Evolutionary conservation across 2,113 vertebrate species (phyloP).

Genomic region (Ciconia boyciana): DNA sequence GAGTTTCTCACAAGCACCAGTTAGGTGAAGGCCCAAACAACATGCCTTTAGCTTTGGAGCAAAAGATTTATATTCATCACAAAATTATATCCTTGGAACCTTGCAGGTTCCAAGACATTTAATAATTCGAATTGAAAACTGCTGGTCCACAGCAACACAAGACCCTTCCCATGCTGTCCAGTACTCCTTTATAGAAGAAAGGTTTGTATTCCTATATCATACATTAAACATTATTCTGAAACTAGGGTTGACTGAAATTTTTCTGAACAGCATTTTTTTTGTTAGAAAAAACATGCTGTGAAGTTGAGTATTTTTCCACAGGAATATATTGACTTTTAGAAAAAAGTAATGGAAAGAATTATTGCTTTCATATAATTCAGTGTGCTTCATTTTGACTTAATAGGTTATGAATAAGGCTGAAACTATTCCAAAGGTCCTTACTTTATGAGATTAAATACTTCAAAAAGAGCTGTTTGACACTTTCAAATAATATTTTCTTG

Average conservation of each 20-base stretch:
- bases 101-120: constrained; percentile 72
- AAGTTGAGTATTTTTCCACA: background rate
- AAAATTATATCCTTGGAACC: background rate
- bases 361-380: background rate
- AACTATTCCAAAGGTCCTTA: background rate
- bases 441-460: background rate
- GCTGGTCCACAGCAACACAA: constrained; percentile 76
- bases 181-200: background rate
- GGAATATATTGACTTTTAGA: background rate
- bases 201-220: background rate
- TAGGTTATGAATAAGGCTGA: background rate
- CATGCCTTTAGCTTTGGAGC: background rate
- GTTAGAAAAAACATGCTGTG: background rate
- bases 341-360: background rate
- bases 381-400: background rate
- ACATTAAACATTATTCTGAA: background rate
- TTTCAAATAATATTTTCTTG: background rate
- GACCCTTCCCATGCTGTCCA: constrained; percentile 65
- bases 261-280: background rate
- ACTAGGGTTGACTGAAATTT: background rate
- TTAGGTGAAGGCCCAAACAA: background rate
- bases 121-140: constrained; percentile 73
- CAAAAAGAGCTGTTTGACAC: background rate
- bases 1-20: background rate
- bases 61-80: background rate